Base-by-base conservation (phyloP, 2,888 invertebrate species). In the Mongoloraphidia duomilia region DNA sequence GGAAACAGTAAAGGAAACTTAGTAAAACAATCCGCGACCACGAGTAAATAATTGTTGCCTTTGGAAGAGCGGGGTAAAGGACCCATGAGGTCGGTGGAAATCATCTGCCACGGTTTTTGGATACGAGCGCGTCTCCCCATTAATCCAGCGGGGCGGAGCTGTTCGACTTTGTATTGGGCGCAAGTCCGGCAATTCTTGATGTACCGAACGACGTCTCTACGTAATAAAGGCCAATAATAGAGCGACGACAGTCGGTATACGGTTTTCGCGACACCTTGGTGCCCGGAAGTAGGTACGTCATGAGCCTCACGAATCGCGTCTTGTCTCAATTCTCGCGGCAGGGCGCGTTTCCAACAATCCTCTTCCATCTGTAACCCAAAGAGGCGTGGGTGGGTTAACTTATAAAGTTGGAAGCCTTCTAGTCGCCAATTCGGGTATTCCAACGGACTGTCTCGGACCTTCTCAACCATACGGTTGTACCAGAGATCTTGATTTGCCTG, bases 171-270 rank as follows among this genome's bases (percentile, higher is more conserved):
- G n/a, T 44, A 14, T 4, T n/a, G 34, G 5, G 17, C 12, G 4
- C 37, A 59, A 1, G 41, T 42, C 9, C 34, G 8, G 35, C 58
- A 59, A 4, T 12, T 34, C 2, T 47, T 26, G 0, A 59, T 55
- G 34, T 50, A 57, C 0, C 38, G 43, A 1, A 47, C 50, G 1
- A 57, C 41, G 33, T 57, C 56, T 5, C 41, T 8, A 26, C 46
- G 41, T 53, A 57, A 54, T 10, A 49, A 34, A 2, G 59, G 59
- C 60, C 58, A 59, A 40, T 52, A 60, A 37, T 52, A 58, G 8
- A 35, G 34, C 10, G 45, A 3, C 1, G 45, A 10, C 8, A 53
- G 35, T 8, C 57, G 43, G 2, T 46, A 39, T 9, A 44, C 53
- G 0, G 57, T 56, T 34, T 56, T 57, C 2, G 51, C 49, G 1